Conservation (phyloP, 1,140 invertebrate species). For the Spodoptera litura region DNA sequence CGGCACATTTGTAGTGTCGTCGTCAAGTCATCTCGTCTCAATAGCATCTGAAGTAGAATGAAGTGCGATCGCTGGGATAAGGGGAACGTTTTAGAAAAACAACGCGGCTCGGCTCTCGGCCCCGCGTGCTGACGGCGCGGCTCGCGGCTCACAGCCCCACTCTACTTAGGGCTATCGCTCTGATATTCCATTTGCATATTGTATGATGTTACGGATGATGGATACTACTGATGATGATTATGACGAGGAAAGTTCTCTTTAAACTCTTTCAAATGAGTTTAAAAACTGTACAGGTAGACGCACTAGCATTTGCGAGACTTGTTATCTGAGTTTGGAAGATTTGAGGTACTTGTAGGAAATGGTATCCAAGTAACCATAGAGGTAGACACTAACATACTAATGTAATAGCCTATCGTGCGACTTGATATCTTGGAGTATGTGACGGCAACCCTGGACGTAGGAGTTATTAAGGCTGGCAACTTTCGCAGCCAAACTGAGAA, state of each 20-base stretch:
- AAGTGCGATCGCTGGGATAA: conserved; percentile 11
- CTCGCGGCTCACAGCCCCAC: conserved; percentile 6
- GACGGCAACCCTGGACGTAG: background rate
- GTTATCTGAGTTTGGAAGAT: no score
- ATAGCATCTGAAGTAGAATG: background rate
- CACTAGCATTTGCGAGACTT: no score
- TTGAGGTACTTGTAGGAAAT: no score
- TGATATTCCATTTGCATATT: background rate
- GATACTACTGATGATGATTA: no score
- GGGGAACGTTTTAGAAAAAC: conserved; percentile 30
- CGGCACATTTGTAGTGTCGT: conserved; percentile 23
- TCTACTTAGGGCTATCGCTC: conserved; percentile 15
- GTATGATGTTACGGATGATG: background rate
- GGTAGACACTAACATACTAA: no score
- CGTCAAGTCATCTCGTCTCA: conserved; percentile 25
- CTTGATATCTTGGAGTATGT: background rate
- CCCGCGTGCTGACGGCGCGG: conserved; percentile 5
- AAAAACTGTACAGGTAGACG: no score
- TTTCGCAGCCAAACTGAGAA: background rate
- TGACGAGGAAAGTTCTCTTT: no score
- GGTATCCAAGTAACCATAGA: no score
- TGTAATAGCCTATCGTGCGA: background rate
- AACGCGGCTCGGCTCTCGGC: conserved; percentile 7
- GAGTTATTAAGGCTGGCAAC: conserved; percentile 5
- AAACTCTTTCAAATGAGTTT: no score